These are phyloP conservation scores for Xenentodon cancila DNA, from an alignment of 2,797 vertebrate genomes.

Conservation along the genomic window DNA sequence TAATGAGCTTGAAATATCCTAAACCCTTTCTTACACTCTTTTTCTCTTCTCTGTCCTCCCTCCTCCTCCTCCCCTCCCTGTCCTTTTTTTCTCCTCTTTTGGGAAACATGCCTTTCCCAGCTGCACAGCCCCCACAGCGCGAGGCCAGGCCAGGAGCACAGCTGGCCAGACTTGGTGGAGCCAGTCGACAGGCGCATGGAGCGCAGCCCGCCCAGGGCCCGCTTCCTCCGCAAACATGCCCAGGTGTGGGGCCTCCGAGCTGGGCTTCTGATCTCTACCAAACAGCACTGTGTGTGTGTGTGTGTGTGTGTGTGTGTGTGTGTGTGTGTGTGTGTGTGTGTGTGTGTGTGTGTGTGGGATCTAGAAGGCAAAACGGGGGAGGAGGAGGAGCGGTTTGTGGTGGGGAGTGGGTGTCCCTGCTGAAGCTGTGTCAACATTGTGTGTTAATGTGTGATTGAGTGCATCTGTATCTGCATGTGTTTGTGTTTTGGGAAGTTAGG, in stretches of 20 bases:
- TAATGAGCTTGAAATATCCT: constrained; percentile 83
- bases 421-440: constrained; percentile 87
- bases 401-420: constrained; percentile 73
- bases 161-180: constrained; percentile 89
- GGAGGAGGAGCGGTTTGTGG: constrained; percentile 45
- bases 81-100: constrained; percentile 79
- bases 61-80: constrained; percentile 61
- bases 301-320: constrained; percentile 52
- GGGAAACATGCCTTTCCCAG: constrained; percentile 88
- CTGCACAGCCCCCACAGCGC: constrained; percentile 87
- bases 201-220: constrained; percentile 86
- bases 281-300: constrained; percentile 73
- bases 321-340: constrained; percentile 46
- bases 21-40: constrained; percentile 67
- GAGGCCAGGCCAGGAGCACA: constrained; percentile 87
- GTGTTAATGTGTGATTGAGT: constrained; percentile 78
- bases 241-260: constrained; percentile 87
- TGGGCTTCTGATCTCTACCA: constrained; percentile 84
- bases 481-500: constrained; percentile 75
- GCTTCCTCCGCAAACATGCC: constrained; percentile 89
- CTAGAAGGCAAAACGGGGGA: constrained; percentile 64
- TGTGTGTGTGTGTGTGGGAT: constrained; percentile 57
- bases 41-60: constrained; percentile 63
- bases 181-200: constrained; percentile 88
- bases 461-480: constrained; percentile 74